phyloP scores from a whole-genome alignment of 2,888 invertebrate genomes.

The Scaptomyza parva region DNA sequence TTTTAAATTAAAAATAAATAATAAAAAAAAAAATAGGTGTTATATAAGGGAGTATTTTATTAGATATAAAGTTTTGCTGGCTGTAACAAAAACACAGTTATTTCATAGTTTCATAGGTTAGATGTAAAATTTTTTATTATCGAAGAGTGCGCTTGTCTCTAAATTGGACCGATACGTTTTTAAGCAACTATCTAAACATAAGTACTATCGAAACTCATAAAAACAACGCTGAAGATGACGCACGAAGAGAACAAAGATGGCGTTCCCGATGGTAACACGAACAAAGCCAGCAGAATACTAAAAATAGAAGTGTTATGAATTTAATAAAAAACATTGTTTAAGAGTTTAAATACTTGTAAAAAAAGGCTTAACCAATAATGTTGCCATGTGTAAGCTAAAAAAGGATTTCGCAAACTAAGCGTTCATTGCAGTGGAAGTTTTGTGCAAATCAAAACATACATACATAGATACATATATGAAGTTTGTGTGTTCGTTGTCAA shows the following conservation, averaged over 20 bases:
- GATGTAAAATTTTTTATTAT: not conserved
- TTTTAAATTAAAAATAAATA: too few relatives aligned
- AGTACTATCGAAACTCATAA: conserved; percentile 40
- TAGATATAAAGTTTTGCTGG: too few relatives aligned
- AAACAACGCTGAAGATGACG: conserved; percentile 59
- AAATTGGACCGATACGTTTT: not conserved
- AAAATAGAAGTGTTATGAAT: conserved; percentile 50
- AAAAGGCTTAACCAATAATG: conserved; percentile 20
- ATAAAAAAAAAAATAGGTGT: too few relatives aligned
- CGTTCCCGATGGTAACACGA: conserved; percentile 63
- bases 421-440: conserved; percentile 41
- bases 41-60: too few relatives aligned
- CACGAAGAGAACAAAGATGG: conserved; percentile 70
- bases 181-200: conserved; percentile 24
- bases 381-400: conserved; percentile 56
- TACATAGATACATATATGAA: conserved; percentile 39
- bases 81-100: not conserved
- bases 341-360: conserved; percentile 29
- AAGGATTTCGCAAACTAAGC: conserved; percentile 43
- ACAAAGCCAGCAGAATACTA: conserved; percentile 61
- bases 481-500: conserved; percentile 60
- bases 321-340: conserved; percentile 35
- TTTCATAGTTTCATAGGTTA: not conserved
- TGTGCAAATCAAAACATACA: conserved; percentile 54
- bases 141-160: not conserved